Conservation (phyloP, 1,140 invertebrate species). For the Brachionus rotundiformis region DNA sequence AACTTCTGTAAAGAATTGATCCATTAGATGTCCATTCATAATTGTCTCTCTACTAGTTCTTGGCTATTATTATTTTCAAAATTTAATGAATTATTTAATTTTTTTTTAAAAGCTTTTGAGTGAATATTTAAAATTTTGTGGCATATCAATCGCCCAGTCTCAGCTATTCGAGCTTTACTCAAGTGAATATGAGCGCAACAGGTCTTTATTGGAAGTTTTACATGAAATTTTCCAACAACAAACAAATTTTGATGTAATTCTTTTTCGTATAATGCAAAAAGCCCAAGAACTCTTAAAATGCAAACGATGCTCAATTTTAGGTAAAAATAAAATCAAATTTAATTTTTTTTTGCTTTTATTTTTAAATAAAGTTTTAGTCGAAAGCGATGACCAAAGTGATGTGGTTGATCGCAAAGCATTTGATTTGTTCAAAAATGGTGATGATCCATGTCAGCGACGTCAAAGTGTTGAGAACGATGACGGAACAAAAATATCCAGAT, state of each 20-base stretch:
- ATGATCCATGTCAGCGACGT: conserved; percentile 60
- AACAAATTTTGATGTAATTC: conserved; percentile 66
- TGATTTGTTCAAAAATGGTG: conserved; percentile 64
- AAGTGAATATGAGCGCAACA: conserved; percentile 66
- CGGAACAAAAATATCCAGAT: conserved; percentile 46
- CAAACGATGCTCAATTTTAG: conserved; percentile 65
- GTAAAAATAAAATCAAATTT: conserved; percentile 61
- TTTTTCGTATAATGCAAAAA: conserved; percentile 66
- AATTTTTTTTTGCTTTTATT: conserved; percentile 53
- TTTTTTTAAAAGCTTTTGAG: conserved; percentile 63
- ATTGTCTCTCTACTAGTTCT: too few species aligned
- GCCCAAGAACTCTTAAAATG: conserved; percentile 66
- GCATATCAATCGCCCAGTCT: conserved; percentile 66
- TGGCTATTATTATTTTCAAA: too few species aligned
- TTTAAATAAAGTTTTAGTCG: conserved; percentile 55
- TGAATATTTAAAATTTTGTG: conserved; percentile 67
- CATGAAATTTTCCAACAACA: conserved; percentile 67
- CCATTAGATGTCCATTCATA: too few species aligned
- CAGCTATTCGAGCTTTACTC: conserved; percentile 65
- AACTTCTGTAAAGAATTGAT: too few species aligned
- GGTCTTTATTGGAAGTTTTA: conserved; percentile 66
- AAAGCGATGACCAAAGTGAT: conserved; percentile 53
- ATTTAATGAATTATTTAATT: not conserved
- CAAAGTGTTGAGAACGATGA: conserved; percentile 53
- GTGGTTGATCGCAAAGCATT: conserved; percentile 63